Conservation (phyloP, 2,888 invertebrate genomes). For the Mesoligia furuncula region DNA sequence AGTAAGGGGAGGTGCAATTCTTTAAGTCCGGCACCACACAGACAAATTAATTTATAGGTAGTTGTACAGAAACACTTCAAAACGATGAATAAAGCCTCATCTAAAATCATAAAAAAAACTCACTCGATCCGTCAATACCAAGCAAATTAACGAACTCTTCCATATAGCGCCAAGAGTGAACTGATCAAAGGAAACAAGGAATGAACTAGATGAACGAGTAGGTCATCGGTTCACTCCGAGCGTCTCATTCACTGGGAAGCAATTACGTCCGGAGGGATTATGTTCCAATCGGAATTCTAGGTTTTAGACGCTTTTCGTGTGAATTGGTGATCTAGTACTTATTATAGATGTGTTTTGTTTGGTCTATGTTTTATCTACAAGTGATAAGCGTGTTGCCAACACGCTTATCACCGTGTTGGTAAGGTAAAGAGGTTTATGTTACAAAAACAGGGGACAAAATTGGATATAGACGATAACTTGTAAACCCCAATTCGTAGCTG, state of each 20-base stretch:
- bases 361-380: background rate
- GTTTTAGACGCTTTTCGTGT: slow-evolving; percentile 16
- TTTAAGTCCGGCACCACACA: too few species aligned
- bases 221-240: slow-evolving; percentile 46
- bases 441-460: background rate
- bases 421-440: background rate
- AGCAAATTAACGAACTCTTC: slow-evolving; percentile 31
- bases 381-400: background rate
- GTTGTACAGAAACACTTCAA: background rate
- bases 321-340: slow-evolving; percentile 22
- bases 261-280: slow-evolving; percentile 53
- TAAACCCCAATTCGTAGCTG: background rate
- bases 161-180: slow-evolving; percentile 12
- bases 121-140: slow-evolving; percentile 8
- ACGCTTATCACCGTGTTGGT: too few species aligned
- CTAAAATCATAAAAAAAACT: slow-evolving; percentile 3
- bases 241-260: slow-evolving; percentile 51
- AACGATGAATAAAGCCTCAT: background rate
- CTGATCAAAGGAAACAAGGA: slow-evolving; percentile 46
- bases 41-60: background rate
- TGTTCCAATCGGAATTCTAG: slow-evolving; percentile 31
- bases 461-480: background rate
- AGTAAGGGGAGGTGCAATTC: too few species aligned
- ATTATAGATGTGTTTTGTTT: background rate
- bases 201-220: slow-evolving; percentile 44